Evolutionary conservation across 53 echinoderm and acorn worm species (phyloP).

Genomic region (Luidia sarsii): DNA sequence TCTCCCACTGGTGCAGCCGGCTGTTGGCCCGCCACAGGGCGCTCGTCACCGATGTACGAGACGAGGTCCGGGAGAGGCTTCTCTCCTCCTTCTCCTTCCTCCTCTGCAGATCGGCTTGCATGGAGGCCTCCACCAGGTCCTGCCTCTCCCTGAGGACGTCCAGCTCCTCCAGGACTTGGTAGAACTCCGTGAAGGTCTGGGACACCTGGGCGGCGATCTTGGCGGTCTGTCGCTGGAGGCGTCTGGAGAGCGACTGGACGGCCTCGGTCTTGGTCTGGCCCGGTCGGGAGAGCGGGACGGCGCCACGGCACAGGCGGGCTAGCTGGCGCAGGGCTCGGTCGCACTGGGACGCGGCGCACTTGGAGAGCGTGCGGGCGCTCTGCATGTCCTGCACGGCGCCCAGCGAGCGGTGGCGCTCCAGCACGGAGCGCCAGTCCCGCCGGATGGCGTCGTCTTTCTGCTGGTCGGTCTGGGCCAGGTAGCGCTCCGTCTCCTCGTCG

Average conservation of each 20-base stretch:
- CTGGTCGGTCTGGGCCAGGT: conserved; percentile 13
- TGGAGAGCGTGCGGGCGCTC: conserved; percentile 29
- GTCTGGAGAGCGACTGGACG: conserved; percentile 7
- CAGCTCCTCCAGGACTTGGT: conserved; percentile 37
- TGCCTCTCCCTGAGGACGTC: conserved; percentile 36
- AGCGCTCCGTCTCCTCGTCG: conserved; percentile 19
- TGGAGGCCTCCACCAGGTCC: conserved; percentile 35
- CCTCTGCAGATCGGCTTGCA: conserved; percentile 21
- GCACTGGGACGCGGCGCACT: conserved; percentile 35
- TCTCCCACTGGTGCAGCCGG: conserved; percentile 30
- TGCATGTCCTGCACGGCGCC: conserved; percentile 32
- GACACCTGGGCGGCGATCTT: conserved; percentile 1
- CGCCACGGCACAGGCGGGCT: conserved; percentile 35
- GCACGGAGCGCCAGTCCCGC: neutral
- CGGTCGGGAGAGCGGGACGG: conserved; percentile 33
- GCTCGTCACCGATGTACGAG: neutral
- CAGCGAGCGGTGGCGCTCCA: conserved; percentile 3
- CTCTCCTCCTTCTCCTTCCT: neutral
- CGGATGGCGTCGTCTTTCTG: conserved; percentile 25
- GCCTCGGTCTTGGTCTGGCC: conserved; percentile 47
- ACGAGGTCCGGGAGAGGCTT: neutral
- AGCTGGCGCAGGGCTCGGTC: conserved; percentile 44
- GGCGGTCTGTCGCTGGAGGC: conserved; percentile 14
- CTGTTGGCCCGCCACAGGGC: conserved; percentile 1
- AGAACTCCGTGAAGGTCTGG: conserved; percentile 48